Conservation (phyloP, 2,888 invertebrate genomes). For the Mythimna ferrago region DNA sequence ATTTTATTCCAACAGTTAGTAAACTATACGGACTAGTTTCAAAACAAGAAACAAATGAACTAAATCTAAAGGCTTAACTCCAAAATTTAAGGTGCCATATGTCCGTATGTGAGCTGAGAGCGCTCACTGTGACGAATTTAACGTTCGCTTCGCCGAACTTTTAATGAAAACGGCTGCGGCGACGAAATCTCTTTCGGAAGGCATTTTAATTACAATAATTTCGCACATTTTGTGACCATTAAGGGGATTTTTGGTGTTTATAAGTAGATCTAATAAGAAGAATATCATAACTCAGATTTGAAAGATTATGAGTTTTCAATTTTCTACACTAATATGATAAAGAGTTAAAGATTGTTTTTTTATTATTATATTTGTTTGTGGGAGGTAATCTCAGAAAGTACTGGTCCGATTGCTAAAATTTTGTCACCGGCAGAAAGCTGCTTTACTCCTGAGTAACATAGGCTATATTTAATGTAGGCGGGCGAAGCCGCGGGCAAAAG, state of each 20-base stretch:
- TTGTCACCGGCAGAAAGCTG: too few species aligned
- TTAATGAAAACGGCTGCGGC: slow-evolving; percentile 62
- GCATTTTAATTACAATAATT: slow-evolving; percentile 63
- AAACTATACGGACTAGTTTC: not conserved
- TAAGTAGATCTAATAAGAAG: not conserved
- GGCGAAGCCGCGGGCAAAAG: too few species aligned
- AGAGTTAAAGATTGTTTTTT: too few species aligned
- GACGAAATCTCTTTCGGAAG: slow-evolving; percentile 53
- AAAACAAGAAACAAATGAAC: slow-evolving; percentile 36
- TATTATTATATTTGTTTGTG: too few species aligned
- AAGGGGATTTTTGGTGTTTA: slow-evolving; percentile 42
- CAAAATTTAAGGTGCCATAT: slow-evolving; percentile 30
- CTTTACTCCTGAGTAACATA: too few species aligned
- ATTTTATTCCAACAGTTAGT: not conserved
- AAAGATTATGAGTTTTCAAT: not conserved
- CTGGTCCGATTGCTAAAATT: too few species aligned
- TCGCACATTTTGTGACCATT: slow-evolving; percentile 53
- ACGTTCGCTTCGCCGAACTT: slow-evolving; percentile 58
- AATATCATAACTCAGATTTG: not conserved
- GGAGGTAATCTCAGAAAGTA: too few species aligned
- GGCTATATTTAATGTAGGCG: too few species aligned
- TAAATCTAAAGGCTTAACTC: slow-evolving; percentile 31
- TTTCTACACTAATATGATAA: too few species aligned
- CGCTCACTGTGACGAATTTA: slow-evolving; percentile 51
- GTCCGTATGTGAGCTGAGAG: slow-evolving; percentile 37